phyloP scores from a whole-genome alignment of 1,140 invertebrate genomes.

The Eumeta japonica region DNA sequence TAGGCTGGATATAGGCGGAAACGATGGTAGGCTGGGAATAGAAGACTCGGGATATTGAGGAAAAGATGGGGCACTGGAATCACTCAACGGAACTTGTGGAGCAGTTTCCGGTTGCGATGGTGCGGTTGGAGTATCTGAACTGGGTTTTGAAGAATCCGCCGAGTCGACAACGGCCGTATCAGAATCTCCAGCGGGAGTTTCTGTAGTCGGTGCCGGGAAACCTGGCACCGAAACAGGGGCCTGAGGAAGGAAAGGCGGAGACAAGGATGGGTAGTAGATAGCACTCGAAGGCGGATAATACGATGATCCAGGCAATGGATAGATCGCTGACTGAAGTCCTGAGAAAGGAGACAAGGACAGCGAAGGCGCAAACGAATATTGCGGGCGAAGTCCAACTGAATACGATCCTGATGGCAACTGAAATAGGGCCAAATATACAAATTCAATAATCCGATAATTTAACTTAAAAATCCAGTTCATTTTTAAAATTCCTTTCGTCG shows the following conservation, averaged over 20 bases:
- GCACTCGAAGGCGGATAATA: conserved; percentile 20
- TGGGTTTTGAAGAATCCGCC: too few species aligned
- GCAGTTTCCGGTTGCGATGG: conserved; percentile 9
- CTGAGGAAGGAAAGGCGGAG: conserved; percentile 15
- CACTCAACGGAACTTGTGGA: conserved; percentile 3
- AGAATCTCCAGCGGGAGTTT: conserved; percentile 30
- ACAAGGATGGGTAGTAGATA: conserved; percentile 22
- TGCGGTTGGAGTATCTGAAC: conserved; percentile 19
- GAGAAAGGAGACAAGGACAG: too few species aligned
- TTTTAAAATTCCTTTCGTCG: too few species aligned
- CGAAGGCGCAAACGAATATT: conserved; percentile 22
- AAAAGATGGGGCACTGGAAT: conserved; percentile 7
- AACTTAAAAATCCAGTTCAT: too few species aligned
- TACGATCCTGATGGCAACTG: conserved; percentile 28
- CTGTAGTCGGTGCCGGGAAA: conserved; percentile 10
- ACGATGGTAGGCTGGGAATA: conserved; percentile 12
- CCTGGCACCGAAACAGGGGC: conserved; percentile 5
- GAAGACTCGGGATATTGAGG: neutral
- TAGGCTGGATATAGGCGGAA: conserved; percentile 13
- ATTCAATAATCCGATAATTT: conserved; percentile 4
- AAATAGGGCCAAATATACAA: conserved; percentile 11
- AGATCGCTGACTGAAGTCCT: too few species aligned
- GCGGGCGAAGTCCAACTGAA: conserved; percentile 22
- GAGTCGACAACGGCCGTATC: conserved; percentile 42
- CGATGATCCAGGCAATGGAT: conserved; percentile 13